A percentile compares a stretch with the other conserved stretches of the same genome.
These are phyloP conservation scores for Callospermophilus lateralis DNA, from an alignment of 2,113 vertebrate species.

Conservation along the genomic window DNA sequence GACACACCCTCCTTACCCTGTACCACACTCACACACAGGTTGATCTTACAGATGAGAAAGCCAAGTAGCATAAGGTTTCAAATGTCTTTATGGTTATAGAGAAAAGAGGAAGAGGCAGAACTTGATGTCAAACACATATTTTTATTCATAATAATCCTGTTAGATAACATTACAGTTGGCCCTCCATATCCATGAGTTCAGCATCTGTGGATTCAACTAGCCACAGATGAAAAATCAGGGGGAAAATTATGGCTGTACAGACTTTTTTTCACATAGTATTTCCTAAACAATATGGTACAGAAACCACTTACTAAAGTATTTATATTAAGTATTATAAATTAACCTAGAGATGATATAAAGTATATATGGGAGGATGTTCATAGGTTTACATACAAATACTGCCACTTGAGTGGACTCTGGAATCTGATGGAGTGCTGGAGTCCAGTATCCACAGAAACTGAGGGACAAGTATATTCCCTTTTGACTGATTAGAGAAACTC, in stretches of 20 bases:
- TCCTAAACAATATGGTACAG: background rate
- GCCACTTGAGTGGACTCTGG: background rate
- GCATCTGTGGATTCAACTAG: background rate
- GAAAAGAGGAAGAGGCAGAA: background rate
- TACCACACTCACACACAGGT: background rate
- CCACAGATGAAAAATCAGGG: background rate
- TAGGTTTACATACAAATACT: background rate
- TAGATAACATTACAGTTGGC: background rate
- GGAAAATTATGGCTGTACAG: background rate
- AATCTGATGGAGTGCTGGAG: background rate
- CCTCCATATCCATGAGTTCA: background rate
- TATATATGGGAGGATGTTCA: background rate
- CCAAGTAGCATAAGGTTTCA: background rate
- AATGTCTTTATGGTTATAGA: background rate
- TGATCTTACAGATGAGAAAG: constrained; percentile 25
- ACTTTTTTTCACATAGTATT: background rate
- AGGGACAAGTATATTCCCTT: background rate
- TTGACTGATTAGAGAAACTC: background rate
- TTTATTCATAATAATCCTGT: background rate
- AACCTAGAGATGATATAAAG: background rate
- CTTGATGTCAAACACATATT: background rate
- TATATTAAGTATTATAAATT: background rate
- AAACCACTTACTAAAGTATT: background rate
- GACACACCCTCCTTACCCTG: background rate
- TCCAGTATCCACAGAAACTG: background rate